Evolutionary conservation across 2,113 vertebrate genomes (phyloP), one percentile per base, ranked within the genome.

Genomic region (Eolophus roseicapilla): DNA sequence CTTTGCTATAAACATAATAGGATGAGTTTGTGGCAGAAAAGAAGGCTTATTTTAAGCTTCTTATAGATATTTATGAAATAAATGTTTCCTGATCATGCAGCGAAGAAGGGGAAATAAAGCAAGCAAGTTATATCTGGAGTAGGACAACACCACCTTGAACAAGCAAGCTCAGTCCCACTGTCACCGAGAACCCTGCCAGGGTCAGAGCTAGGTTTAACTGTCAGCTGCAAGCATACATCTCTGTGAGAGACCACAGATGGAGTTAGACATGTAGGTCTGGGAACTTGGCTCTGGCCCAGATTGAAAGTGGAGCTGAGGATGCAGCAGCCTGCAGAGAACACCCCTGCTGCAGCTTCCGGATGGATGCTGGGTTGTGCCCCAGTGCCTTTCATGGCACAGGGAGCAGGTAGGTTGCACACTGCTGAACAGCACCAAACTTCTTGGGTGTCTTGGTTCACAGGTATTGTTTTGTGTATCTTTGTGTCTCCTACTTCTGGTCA

Each of bases 41-140:
- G 93, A 92, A 94, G 82, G 96, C 91, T 97, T 97, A 97, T 96
- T 97, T 95, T 97, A 97, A 97, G 96, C 96, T 93, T 95, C 97
- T 97, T 97, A 97, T 41, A 86, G 86, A 88, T 92, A 90, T 96
- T 97, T 96, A 95, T 92, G 88, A 96, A 96, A 96, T 91, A 91
- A 95, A 93, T 94, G 69, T 94, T 97, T 94, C 82, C 82, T 97
- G 94, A 91, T 82, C 80, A 67, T 28, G 19, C 49, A 90, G 88
- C 35, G 59, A 88, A 87, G 49, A 78, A 82, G 57, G 31, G 39
- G 11, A 86, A 92, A 95, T 90, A 77, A 86, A 95, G 77, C 52
- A 83, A 82, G 43, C 39, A 84, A 93, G 41, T 84, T 6, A 9
- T 86, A 86, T 83, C 44, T 96, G 83, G 77, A 93, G 65, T 31